Conservation (phyloP, 1,140 invertebrate genomes). For the Brachionus rubens region DNA sequence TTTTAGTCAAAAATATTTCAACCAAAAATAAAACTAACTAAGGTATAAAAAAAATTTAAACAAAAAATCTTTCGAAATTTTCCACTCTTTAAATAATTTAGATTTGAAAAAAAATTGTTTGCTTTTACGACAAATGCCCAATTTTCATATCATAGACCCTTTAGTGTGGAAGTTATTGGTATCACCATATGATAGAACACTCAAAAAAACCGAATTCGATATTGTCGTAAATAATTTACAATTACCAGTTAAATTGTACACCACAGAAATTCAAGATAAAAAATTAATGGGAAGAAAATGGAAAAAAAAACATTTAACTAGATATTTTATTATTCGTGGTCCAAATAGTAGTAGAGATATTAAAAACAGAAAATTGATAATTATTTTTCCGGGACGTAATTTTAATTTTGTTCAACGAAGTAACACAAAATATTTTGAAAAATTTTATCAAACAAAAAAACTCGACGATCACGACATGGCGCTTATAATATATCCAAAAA, state of each 20-base stretch:
- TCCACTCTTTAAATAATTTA: too few species aligned
- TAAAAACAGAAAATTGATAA: slow-evolving; percentile 26
- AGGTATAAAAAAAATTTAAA: too few species aligned
- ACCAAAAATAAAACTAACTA: too few species aligned
- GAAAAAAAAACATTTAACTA: slow-evolving; percentile 27
- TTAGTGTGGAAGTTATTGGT: slow-evolving; percentile 25
- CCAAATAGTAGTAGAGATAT: neutral
- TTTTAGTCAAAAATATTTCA: too few species aligned
- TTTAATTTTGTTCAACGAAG: slow-evolving; percentile 35
- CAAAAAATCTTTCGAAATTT: too few species aligned
- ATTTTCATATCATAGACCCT: neutral
- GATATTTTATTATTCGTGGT: neutral
- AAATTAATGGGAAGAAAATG: neutral
- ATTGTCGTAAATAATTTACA: neutral
- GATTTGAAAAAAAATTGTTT: too few species aligned
- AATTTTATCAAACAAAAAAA: slow-evolving; percentile 35
- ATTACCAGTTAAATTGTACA: neutral
- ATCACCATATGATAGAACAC: slow-evolving; percentile 17
- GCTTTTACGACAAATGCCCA: slow-evolving; percentile 18
- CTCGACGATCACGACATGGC: slow-evolving; percentile 17
- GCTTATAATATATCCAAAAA: slow-evolving; percentile 23
- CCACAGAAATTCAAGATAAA: neutral
- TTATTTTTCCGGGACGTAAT: slow-evolving; percentile 41
- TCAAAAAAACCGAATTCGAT: slow-evolving; percentile 2
- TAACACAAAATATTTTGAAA: slow-evolving; percentile 24